Evolutionary conservation across 2,113 vertebrate genomes (phyloP).

Genomic region (Thermophis baileyi): DNA sequence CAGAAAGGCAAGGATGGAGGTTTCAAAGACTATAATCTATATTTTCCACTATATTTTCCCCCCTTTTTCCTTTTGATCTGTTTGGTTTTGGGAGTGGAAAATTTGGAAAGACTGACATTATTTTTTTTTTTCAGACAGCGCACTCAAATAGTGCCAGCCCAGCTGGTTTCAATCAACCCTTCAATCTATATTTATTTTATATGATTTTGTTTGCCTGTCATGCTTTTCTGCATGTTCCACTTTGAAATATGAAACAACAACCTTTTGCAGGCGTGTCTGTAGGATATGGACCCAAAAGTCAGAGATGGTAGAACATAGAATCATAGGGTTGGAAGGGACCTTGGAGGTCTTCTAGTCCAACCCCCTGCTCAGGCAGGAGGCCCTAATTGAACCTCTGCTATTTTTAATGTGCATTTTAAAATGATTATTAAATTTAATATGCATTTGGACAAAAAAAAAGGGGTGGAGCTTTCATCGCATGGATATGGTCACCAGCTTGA

Average conservation of each 20-base stretch:
- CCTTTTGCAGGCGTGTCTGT: not conserved
- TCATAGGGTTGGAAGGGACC: too few relatives aligned
- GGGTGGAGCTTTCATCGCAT: not conserved
- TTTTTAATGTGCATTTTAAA: not conserved
- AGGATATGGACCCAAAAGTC: not conserved
- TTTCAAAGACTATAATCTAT: not conserved
- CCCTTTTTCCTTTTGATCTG: not conserved
- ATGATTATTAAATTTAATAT: not conserved
- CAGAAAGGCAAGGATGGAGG: not conserved
- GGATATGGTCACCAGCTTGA: too few relatives aligned
- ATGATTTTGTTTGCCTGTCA: not conserved
- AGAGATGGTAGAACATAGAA: not conserved
- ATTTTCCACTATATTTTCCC: not conserved
- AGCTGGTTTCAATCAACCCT: not conserved
- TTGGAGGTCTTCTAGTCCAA: too few relatives aligned
- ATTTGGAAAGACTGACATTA: not conserved
- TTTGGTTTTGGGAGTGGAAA: not conserved
- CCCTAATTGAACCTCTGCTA: not conserved
- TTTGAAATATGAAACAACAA: not conserved
- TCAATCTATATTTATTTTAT: not conserved
- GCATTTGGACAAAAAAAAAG: not conserved
- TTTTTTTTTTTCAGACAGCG: not conserved
- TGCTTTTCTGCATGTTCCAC: not conserved
- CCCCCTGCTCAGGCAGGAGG: too few relatives aligned
- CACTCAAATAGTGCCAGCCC: not conserved